Evolutionary conservation across 2,888 invertebrate species (phyloP).

Genomic region (Tethea ocularis): DNA sequence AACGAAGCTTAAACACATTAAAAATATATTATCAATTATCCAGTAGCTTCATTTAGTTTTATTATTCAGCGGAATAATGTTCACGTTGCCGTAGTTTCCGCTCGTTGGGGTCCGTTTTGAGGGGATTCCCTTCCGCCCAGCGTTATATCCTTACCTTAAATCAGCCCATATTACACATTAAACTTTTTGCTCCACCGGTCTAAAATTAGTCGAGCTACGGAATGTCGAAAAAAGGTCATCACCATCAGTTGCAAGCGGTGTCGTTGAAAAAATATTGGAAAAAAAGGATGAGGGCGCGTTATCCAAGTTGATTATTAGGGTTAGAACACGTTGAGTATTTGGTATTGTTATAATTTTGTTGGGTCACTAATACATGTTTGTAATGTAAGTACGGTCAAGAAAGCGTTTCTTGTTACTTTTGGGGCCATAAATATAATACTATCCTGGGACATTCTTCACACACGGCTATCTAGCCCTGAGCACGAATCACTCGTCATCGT

Average conservation of each 20-base stretch:
- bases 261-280: conserved; percentile 26
- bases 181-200: conserved; percentile 32
- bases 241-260: conserved; percentile 24
- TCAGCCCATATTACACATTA: conserved; percentile 26
- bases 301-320: neutral
- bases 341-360: neutral
- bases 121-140: conserved; percentile 33
- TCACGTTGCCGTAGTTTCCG: conserved; percentile 39
- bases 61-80: conserved; percentile 19
- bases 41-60: conserved; percentile 10
- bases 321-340: no score
- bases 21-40: conserved; percentile 12
- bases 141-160: conserved; percentile 26
- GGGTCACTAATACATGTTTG: neutral
- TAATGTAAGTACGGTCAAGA: no score
- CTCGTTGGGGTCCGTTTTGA: conserved; percentile 22
- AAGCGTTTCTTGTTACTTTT: no score
- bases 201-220: conserved; percentile 39
- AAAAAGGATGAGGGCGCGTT: conserved; percentile 26
- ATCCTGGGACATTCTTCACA: no score
- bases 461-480: no score
- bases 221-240: conserved; percentile 39
- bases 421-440: no score
- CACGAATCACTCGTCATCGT: no score
- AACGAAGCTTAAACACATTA: conserved; percentile 8